These are phyloP conservation scores for Eupsilia transversa DNA, from an alignment of 2,888 invertebrate species.

Conservation along the genomic window DNA sequence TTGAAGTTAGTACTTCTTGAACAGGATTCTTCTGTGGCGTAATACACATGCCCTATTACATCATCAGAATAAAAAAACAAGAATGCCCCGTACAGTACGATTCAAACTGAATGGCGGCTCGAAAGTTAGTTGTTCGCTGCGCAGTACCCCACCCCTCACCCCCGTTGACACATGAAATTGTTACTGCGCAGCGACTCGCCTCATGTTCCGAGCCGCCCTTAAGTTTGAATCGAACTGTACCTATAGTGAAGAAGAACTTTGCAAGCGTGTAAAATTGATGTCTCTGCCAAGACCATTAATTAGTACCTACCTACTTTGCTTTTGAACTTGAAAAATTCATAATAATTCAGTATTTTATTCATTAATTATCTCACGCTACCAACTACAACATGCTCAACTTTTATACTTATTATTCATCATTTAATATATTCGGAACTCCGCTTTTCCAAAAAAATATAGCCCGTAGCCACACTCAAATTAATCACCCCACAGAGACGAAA, in stretches of 20 bases:
- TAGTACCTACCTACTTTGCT: background rate
- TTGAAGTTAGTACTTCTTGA: too few relatives aligned
- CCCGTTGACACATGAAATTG: too few relatives aligned
- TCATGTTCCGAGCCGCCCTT: too few relatives aligned
- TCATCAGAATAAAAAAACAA: too few relatives aligned
- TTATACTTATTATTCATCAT: background rate
- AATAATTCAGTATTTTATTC: too few relatives aligned
- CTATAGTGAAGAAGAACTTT: background rate
- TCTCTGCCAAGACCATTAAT: background rate
- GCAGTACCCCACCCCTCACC: too few relatives aligned
- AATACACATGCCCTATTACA: background rate
- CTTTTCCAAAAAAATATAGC: background rate
- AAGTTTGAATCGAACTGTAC: too few relatives aligned
- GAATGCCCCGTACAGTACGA: too few relatives aligned
- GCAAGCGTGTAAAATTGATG: background rate
- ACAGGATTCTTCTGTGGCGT: background rate
- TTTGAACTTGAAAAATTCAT: background rate
- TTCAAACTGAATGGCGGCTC: too few relatives aligned
- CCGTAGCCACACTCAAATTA: constrained; percentile 14
- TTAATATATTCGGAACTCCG: background rate
- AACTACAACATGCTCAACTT: background rate
- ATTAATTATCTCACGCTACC: too few relatives aligned
- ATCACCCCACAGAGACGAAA: constrained; percentile 22
- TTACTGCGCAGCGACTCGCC: too few relatives aligned
- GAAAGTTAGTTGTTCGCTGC: too few relatives aligned